phyloP scores from a whole-genome alignment of 2,113 vertebrate species.

The Daphoenositta chrysoptera region DNA sequence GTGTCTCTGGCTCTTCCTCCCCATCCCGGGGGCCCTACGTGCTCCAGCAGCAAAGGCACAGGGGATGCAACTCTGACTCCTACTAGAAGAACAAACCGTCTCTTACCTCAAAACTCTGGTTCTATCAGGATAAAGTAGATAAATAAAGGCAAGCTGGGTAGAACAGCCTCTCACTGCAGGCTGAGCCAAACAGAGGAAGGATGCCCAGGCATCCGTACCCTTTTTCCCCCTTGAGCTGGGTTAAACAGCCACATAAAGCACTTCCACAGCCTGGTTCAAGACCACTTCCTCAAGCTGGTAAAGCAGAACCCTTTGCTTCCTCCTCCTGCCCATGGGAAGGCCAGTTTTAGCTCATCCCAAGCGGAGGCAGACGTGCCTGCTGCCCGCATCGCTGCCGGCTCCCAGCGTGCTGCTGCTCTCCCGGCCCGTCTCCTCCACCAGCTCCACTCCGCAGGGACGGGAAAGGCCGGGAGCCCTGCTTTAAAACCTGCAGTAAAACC shows the following conservation, averaged over 20 bases:
- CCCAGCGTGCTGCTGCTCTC: background rate
- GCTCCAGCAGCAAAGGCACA: background rate
- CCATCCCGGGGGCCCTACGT: accelerated
- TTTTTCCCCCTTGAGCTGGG: background rate
- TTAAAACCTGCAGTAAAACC: background rate
- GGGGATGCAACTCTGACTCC: background rate
- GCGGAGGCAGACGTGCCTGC: background rate
- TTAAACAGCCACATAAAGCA: background rate
- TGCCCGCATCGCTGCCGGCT: background rate
- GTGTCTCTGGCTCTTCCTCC: background rate
- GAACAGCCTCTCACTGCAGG: background rate
- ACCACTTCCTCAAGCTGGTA: background rate
- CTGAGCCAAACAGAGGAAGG: background rate
- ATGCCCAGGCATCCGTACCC: background rate
- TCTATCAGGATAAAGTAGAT: background rate
- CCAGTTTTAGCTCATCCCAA: background rate
- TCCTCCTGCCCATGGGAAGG: background rate
- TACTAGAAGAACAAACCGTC: background rate
- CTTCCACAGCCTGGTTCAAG: background rate
- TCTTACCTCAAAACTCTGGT: background rate
- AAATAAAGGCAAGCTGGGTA: background rate
- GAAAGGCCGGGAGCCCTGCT: background rate
- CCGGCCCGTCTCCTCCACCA: background rate
- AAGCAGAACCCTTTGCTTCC: background rate
- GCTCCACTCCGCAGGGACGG: background rate